Evolutionary conservation across 2,797 vertebrate genomes (phyloP).

Genomic region (Megalops cyprinoides): DNA sequence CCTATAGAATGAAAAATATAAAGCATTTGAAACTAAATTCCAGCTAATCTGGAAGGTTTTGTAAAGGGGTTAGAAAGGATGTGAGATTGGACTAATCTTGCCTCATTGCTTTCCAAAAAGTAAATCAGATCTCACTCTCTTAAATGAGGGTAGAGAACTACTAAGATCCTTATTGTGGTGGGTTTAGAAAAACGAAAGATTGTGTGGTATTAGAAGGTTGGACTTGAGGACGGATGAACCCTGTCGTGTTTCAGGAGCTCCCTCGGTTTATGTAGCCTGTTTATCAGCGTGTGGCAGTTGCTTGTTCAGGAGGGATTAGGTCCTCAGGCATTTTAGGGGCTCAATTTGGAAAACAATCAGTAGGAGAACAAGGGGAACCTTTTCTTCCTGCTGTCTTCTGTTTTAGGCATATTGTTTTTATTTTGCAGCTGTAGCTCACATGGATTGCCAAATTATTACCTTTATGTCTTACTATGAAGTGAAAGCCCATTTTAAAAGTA

Average conservation of each 20-base stretch:
- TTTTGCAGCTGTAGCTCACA: not conserved
- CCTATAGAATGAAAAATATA: conserved; percentile 75
- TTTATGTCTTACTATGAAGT: too few species aligned
- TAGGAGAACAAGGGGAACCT: not conserved
- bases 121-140: conserved; percentile 93
- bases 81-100: conserved; percentile 92
- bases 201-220: conserved; percentile 79
- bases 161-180: conserved; percentile 89
- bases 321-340: conserved; percentile 8
- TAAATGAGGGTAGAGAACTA: conserved; percentile 82
- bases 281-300: conserved; percentile 27
- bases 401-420: not conserved
- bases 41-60: conserved; percentile 94
- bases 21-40: conserved; percentile 86
- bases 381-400: too few species aligned
- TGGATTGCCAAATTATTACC: not conserved
- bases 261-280: conserved; percentile 50
- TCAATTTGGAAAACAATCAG: conserved; percentile 15
- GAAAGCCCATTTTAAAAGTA: too few species aligned
- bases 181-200: conserved; percentile 76
- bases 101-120: conserved; percentile 83
- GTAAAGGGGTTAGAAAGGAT: conserved; percentile 88
- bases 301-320: conserved; percentile 55
- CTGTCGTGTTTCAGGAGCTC: conserved; percentile 58
- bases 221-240: conserved; percentile 79